Conservation (phyloP, 1,140 invertebrate genomes). For the Caenorhabditis brenneri region DNA sequence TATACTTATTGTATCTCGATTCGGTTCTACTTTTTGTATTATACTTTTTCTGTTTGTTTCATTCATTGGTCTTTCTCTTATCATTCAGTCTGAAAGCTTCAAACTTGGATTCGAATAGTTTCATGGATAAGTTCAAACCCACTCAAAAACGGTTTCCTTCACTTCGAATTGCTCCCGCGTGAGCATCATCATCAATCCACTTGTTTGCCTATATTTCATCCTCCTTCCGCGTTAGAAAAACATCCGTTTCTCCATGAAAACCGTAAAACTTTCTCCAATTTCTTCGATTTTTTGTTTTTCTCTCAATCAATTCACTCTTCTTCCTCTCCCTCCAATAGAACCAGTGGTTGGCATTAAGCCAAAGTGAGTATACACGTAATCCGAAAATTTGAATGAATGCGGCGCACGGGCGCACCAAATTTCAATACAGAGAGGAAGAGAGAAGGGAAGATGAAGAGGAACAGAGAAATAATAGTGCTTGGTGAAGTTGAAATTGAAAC, state of each 20-base stretch:
- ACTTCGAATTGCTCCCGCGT: too few species aligned
- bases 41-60: too few species aligned
- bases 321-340: neutral
- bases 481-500: neutral
- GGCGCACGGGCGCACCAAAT: neutral
- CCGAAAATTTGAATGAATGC: conserved; percentile 31
- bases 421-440: neutral
- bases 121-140: neutral
- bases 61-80: too few species aligned
- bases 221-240: conserved; percentile 24
- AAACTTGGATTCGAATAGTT: too few species aligned
- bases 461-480: neutral
- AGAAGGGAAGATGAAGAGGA: neutral
- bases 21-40: too few species aligned
- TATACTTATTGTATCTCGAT: neutral
- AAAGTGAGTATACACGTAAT: neutral
- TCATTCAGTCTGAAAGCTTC: too few species aligned
- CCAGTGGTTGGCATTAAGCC: conserved; percentile 24
- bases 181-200: neutral
- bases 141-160: neutral
- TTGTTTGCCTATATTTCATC: neutral
- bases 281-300: too few species aligned
- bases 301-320: too few species aligned
- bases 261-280: conserved; percentile 36
- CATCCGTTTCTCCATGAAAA: conserved; percentile 28